Evolutionary conservation across 2,888 invertebrate species (phyloP).

Genomic region (Trissonchulus latispiculum): DNA sequence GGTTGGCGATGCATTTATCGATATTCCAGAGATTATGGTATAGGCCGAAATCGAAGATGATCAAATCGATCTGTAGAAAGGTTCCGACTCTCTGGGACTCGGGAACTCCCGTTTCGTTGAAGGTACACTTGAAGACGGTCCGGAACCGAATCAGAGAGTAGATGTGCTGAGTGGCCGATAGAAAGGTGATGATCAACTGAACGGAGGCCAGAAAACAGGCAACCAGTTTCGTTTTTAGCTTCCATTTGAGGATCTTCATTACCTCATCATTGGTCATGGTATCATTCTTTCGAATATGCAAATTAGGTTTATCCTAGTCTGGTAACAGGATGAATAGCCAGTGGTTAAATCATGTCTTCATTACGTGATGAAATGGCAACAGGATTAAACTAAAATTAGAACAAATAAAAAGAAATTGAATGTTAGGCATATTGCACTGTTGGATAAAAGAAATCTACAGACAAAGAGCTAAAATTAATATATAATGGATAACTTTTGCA

Average conservation of each 20-base stretch:
- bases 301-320: too few relatives aligned
- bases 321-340: too few relatives aligned
- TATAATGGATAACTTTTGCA: too few relatives aligned
- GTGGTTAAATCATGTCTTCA: too few relatives aligned
- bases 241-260: neutral
- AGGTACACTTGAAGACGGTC: neutral
- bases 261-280: conserved; percentile 7
- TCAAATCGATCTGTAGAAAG: neutral
- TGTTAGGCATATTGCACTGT: too few relatives aligned
- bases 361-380: too few relatives aligned
- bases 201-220: neutral
- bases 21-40: conserved; percentile 34
- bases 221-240: neutral
- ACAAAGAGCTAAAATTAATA: too few relatives aligned
- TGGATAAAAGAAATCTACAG: too few relatives aligned
- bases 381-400: too few relatives aligned
- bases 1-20: conserved; percentile 37
- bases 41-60: conserved; percentile 31
- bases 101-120: neutral
- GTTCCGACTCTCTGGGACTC: neutral
- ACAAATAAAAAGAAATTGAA: too few relatives aligned
- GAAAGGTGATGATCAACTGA: neutral
- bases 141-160: neutral
- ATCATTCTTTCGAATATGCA: too few relatives aligned
- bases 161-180: neutral